These are phyloP conservation scores for Probosciger aterrimus DNA, from an alignment of 2,113 vertebrate species.

Conservation along the genomic window DNA sequence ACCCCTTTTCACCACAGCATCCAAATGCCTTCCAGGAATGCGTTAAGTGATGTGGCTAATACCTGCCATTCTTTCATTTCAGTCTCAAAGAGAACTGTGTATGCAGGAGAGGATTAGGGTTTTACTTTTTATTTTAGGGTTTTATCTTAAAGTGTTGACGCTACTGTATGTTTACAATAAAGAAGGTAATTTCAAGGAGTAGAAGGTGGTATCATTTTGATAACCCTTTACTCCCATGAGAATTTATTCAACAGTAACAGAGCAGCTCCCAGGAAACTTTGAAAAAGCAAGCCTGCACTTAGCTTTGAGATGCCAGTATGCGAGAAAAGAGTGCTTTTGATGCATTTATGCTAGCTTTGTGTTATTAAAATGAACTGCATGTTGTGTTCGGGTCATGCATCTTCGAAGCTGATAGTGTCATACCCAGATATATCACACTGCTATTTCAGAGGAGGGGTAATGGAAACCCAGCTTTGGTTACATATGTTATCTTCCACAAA, in stretches of 20 bases:
- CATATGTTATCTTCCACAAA: neutral
- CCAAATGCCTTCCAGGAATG: constrained; percentile 38
- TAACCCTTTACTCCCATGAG: neutral
- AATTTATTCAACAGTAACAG: neutral
- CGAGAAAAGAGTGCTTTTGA: neutral
- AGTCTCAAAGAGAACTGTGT: constrained; percentile 22
- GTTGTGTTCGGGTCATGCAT: neutral
- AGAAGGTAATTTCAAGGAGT: neutral
- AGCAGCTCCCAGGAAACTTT: neutral
- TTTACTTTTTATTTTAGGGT: constrained; percentile 13
- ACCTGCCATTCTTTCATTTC: constrained; percentile 31
- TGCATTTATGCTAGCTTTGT: neutral
- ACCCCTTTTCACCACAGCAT: neutral
- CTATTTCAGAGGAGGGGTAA: constrained; percentile 9
- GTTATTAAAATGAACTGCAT: neutral
- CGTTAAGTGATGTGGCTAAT: constrained; percentile 4
- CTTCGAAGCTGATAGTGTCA: neutral
- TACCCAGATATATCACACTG: neutral
- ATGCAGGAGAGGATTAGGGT: neutral
- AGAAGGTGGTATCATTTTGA: neutral
- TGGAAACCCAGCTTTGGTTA: constrained; percentile 13
- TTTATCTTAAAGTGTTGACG: constrained; percentile 23
- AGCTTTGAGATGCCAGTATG: neutral
- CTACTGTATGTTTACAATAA: constrained; percentile 3
- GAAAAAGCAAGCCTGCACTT: neutral